A percentile compares a stretch with the other conserved stretches of the same genome.
phyloP scores from a whole-genome alignment of 2,888 invertebrate species.

The Byasa hedistus region DNA sequence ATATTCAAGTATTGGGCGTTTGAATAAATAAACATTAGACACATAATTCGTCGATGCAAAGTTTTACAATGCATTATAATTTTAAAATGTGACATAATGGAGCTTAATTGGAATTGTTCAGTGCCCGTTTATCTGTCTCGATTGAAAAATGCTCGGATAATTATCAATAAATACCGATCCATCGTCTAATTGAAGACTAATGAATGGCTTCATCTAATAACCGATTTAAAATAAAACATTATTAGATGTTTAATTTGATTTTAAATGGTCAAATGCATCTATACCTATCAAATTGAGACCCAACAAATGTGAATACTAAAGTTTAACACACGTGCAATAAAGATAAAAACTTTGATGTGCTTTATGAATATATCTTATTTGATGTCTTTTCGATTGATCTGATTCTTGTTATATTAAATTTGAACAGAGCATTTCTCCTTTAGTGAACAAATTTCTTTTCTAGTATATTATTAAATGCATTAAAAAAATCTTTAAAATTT shows the following conservation, averaged over 20 bases:
- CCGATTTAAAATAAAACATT: background rate
- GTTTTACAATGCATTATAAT: background rate
- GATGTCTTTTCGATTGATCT: too few relatives aligned
- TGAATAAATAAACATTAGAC: too few relatives aligned
- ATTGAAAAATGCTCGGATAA: slow-evolving; percentile 1
- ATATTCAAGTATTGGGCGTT: too few relatives aligned
- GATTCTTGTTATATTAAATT: too few relatives aligned
- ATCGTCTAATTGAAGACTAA: background rate
- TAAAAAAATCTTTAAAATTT: too few relatives aligned
- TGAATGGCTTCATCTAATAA: background rate
- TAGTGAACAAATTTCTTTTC: too few relatives aligned
- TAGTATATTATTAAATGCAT: too few relatives aligned
- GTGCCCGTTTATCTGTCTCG: background rate
- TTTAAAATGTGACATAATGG: background rate
- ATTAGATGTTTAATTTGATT: background rate
- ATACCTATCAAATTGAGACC: background rate
- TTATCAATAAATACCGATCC: background rate
- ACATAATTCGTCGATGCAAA: background rate
- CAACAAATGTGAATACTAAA: background rate
- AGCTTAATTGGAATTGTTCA: background rate
- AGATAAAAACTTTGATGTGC: too few relatives aligned
- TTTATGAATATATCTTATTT: too few relatives aligned
- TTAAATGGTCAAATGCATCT: background rate
- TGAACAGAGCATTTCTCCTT: too few relatives aligned
- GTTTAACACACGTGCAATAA: too few relatives aligned